Evolutionary conservation across 1,140 invertebrate species (phyloP).

Genomic region (Zaprionus inermis): DNA sequence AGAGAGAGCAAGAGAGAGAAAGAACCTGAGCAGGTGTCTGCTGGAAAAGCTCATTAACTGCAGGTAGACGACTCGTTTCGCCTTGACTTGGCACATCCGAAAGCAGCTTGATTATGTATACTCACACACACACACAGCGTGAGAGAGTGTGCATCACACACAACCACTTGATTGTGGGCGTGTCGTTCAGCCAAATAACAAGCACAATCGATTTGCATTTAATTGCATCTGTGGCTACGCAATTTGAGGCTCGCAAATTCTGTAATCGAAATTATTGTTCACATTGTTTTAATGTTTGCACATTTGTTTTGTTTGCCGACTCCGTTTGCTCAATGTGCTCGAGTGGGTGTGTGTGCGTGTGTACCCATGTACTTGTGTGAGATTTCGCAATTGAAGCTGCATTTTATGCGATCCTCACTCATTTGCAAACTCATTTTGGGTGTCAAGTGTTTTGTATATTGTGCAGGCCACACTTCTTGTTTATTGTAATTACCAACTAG

Average conservation of each 20-base stretch:
- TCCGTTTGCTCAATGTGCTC: slow-evolving; percentile 48
- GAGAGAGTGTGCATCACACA: background rate
- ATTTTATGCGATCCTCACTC: slow-evolving; percentile 43
- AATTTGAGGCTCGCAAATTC: slow-evolving; percentile 64
- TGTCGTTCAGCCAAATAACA: slow-evolving; percentile 54
- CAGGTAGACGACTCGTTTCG: slow-evolving; percentile 22
- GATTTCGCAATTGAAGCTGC: slow-evolving; percentile 25
- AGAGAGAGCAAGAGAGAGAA: background rate
- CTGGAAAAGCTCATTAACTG: slow-evolving; percentile 44
- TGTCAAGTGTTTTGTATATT: slow-evolving; percentile 67
- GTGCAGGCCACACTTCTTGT: slow-evolving; percentile 67
- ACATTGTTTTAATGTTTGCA: slow-evolving; percentile 79
- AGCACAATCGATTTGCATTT: slow-evolving; percentile 78
- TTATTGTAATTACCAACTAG: slow-evolving; percentile 68
- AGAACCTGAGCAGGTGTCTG: background rate
- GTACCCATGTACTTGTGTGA: slow-evolving; percentile 16
- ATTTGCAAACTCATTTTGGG: slow-evolving; percentile 3
- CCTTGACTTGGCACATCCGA: slow-evolving; percentile 8
- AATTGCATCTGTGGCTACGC: slow-evolving; percentile 73
- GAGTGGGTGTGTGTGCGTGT: slow-evolving; percentile 9
- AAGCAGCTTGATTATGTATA: slow-evolving; percentile 24
- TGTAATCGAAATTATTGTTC: slow-evolving; percentile 79
- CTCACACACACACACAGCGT: slow-evolving; percentile 13
- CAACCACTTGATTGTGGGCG: slow-evolving; percentile 43
- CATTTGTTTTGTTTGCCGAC: slow-evolving; percentile 73